Evolutionary conservation across 2,797 vertebrate genomes (phyloP), one percentile per base, ranked within the genome.

Genomic region (Pyrocephalus nanus): DNA sequence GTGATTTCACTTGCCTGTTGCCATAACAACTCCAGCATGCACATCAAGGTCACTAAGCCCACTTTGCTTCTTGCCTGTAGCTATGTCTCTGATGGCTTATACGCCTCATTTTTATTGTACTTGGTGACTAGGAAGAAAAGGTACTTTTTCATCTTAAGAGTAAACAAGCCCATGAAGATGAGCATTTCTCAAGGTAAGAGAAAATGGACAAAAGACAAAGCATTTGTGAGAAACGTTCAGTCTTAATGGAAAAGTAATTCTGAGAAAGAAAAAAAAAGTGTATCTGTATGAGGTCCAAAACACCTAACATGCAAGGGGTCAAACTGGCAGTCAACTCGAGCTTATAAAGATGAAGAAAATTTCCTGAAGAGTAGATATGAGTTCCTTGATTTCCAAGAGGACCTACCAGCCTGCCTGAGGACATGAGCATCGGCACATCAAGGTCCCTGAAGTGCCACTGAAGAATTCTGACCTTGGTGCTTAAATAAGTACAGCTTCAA

Each of bases 21-120:
- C 99, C 98, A 99, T 99, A 98, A 98, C 98, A 98, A 99, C 98
- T 64, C 86, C 29, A 82, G 97, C 95, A 88, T 94, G 97, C 97
- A 97, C 97, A 98, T 98, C 98, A 98, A 98, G 98, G 99, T 99
- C 98, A 97, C 92, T 93, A 90, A 94, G 96, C 96, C 96, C 96
- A 94, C 96, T 93, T 95, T 91, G 88, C 96, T 96, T 96, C 97
- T 95, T 94, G 96, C 95, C 95, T 91, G 93, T 95, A 97, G 97
- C 97, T 86, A 96, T 93, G 76, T 94, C 90, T 95, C 85, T 95
- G 95, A 94, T 95, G 96, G 94, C 90, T 96, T 96, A 23, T 48
- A 89, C 36, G 75, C 95, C 88, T 96, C 93, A 96, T 93, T 97
- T 96, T 97, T 96, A 97, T 95, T 93, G 93, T 75, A 87, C 88